Evolutionary conservation across 1,140 invertebrate genomes (phyloP).

Genomic region (Cyrtorhinus lividipennis): DNA sequence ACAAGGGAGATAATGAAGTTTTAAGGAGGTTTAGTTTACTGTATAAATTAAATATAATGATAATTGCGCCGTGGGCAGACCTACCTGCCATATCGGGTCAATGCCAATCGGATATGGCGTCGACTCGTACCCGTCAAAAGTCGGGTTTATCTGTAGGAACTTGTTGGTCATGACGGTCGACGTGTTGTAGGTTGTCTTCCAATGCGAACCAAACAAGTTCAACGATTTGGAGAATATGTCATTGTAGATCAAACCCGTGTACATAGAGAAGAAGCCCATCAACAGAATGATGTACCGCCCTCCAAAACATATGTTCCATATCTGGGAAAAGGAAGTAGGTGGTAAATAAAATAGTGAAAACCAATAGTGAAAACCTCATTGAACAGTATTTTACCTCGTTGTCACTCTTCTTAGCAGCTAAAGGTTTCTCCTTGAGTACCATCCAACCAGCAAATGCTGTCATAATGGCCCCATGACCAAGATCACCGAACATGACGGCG

Average conservation of each 20-base stretch:
- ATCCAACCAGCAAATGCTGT: conserved; percentile 39
- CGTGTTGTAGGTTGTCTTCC: conserved; percentile 46
- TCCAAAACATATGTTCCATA: conserved; percentile 95
- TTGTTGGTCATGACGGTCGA: conserved; percentile 37
- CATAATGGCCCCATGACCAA: conserved; percentile 47
- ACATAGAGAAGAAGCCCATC: conserved; percentile 97
- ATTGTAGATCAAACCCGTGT: conserved; percentile 97
- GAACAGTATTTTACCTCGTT: conserved; percentile 47
- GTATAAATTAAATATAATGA: too few relatives aligned
- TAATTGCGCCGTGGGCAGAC: background rate
- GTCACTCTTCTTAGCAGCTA: conserved; percentile 30
- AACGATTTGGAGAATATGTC: conserved; percentile 95
- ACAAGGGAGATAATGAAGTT: too few relatives aligned
- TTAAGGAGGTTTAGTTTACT: too few relatives aligned
- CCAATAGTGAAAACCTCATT: too few relatives aligned
- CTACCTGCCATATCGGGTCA: conserved; percentile 85
- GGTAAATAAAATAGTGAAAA: too few relatives aligned
- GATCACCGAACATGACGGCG: conserved; percentile 51
- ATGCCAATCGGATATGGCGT: conserved; percentile 76
- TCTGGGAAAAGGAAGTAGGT: conserved; percentile 39
- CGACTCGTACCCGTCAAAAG: conserved; percentile 36
- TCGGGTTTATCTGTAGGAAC: conserved; percentile 49
- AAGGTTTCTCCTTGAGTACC: conserved; percentile 41
- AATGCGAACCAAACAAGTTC: conserved; percentile 91
- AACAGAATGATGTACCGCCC: conserved; percentile 96